Base-by-base conservation (phyloP, 2,888 invertebrate species). In the Teinopalpus imperialis region DNA sequence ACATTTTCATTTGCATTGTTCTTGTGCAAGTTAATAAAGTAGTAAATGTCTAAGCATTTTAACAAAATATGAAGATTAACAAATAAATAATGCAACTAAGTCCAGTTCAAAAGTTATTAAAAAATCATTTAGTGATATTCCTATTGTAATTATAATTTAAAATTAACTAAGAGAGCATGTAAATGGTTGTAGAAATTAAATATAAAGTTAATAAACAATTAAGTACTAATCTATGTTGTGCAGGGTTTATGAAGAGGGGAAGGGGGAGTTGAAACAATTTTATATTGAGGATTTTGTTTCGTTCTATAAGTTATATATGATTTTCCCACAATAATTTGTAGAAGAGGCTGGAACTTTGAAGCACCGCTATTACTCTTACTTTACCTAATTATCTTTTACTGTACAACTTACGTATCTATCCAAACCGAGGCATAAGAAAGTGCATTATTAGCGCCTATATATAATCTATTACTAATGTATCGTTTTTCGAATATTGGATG, bases 321-420 rank as follows among this genome's bases (percentile, higher is more conserved):
- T 21, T 30, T 3, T 21, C 23, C 20, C 18, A 36, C 36, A 13
- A 31, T 24, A 41, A 41, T 42, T 35, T 35, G 14, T 31, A 45
- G 32, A 49, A 42, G 46, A 44, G 44, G 49, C 43, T 47, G 46
- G 36, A 53, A 55, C 49, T 37, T 43, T 50, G 37, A 58, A 54
- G 57, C 55, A 52, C 58, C 54, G 54, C 61, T 60, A 57, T 76
- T 80, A 79, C 66, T 69, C 80, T 80, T 80, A 80, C 59, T 66
- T 62, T 63, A 72, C 57, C 43, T 54, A 52, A 44, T 37, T 42
- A 48, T 21, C 39, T 56, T 57, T 68, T 74, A 74, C 80, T 81
- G 75, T 83, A 83, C 81, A 83, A 79, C 83, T 81, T 79, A 79
- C 63, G 64, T 72, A 72, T 66, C 69, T 74, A 74, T 53, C 39